These are phyloP conservation scores for Neoascia interrupta DNA, from an alignment of 2,888 invertebrate species.

Conservation along the genomic window DNA sequence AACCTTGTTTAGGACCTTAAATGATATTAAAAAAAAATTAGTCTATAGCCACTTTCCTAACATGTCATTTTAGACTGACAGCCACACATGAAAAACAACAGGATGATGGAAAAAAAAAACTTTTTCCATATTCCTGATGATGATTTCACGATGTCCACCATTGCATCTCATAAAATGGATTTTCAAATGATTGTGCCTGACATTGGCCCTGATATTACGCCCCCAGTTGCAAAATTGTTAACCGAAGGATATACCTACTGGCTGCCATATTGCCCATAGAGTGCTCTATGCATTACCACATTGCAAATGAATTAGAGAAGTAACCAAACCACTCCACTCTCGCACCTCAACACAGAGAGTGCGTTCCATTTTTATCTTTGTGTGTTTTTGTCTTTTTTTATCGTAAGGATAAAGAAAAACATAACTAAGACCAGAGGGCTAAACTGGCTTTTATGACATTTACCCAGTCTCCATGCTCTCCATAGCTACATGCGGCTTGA, in stretches of 20 bases:
- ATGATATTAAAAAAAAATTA: slow-evolving; percentile 39
- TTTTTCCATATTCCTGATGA: slow-evolving; percentile 31
- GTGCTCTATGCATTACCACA: no score
- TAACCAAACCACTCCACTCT: slow-evolving; percentile 42
- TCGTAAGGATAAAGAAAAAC: background rate
- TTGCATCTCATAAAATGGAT: slow-evolving; percentile 67
- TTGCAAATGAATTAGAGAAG: slow-evolving; percentile 65
- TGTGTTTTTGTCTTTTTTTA: no score
- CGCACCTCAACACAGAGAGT: slow-evolving; percentile 24
- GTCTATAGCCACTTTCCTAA: slow-evolving; percentile 39
- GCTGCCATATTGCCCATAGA: no score
- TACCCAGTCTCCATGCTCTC: slow-evolving; percentile 50
- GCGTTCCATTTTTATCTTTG: background rate
- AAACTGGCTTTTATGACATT: slow-evolving; percentile 64
- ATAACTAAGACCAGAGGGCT: slow-evolving; percentile 42
- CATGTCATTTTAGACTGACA: slow-evolving; percentile 39
- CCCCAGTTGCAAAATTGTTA: no score
- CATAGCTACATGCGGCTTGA: background rate
- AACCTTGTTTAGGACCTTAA: no score
- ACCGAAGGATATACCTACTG: no score
- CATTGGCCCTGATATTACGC: no score
- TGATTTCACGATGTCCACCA: slow-evolving; percentile 45
- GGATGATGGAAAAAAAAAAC: slow-evolving; percentile 2
- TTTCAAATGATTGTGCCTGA: slow-evolving; percentile 58
- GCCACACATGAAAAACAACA: background rate